These are phyloP conservation scores for Amphiprion ocellaris DNA, from an alignment of 2,113 vertebrate species.

Conservation along the genomic window DNA sequence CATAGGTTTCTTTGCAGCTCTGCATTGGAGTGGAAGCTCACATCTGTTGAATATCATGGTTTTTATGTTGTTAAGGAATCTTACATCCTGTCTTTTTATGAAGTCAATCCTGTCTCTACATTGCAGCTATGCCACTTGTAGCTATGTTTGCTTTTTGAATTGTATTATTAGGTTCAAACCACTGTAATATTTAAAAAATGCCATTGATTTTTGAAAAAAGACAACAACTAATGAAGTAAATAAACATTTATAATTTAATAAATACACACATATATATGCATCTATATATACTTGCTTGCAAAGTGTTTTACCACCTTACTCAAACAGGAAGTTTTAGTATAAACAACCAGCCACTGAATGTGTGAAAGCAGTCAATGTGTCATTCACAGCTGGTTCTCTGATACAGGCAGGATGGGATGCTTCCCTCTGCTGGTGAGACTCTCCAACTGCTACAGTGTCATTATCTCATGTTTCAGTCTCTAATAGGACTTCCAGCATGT, in stretches of 20 bases:
- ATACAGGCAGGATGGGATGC: not conserved
- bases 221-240: too few species aligned
- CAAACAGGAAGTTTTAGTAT: not conserved
- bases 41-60: constrained; percentile 60
- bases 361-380: constrained; percentile 6
- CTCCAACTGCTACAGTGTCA: constrained; percentile 33
- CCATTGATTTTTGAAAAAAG: not conserved
- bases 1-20: constrained; percentile 17
- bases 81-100: not conserved
- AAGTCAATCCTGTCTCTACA: not conserved
- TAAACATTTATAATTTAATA: not conserved
- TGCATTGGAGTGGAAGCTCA: constrained; percentile 28
- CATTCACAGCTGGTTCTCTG: constrained; percentile 18
- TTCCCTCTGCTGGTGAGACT: constrained; percentile 59
- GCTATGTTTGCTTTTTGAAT: not conserved
- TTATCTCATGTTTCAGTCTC: constrained; percentile 46
- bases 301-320: not conserved
- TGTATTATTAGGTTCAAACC: too few species aligned
- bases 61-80: not conserved
- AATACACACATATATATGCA: not conserved
- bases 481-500: constrained; percentile 40
- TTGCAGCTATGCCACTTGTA: not conserved
- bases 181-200: too few species aligned
- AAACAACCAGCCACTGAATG: constrained; percentile 8
- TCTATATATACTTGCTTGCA: not conserved